These are phyloP conservation scores for Procavia capensis DNA, from an alignment of 2,113 vertebrate genomes.

Conservation along the genomic window DNA sequence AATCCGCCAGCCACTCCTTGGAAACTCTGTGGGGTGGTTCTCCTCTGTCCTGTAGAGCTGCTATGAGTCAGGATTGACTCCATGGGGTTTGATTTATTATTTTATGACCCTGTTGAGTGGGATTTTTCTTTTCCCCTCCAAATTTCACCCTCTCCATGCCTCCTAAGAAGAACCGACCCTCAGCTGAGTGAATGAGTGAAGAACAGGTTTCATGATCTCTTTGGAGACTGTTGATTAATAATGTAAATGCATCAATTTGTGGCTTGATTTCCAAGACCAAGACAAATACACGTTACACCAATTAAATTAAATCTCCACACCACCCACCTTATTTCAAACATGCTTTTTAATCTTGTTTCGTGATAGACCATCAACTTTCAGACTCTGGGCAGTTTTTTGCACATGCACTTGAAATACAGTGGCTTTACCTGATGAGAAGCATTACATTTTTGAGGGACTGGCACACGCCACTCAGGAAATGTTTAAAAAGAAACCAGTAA, in stretches of 20 bases:
- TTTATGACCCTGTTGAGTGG: not conserved
- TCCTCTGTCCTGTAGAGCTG: not conserved
- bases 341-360: conserved; percentile 23
- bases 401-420: not conserved
- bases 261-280: not conserved
- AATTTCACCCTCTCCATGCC: not conserved
- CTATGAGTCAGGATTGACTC: not conserved
- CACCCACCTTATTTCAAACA: not conserved
- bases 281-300: not conserved
- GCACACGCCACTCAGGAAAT: not conserved
- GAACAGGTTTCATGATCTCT: not conserved
- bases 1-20: not conserved
- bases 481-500: not conserved
- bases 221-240: not conserved
- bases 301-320: not conserved
- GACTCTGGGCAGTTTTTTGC: not conserved
- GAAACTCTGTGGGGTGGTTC: not conserved
- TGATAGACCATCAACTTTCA: not conserved
- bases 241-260: not conserved
- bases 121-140: not conserved
- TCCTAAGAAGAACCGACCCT: not conserved
- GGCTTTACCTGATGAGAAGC: not conserved
- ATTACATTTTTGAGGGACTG: not conserved
- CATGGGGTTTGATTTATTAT: not conserved
- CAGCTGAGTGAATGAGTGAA: not conserved